Evolutionary conservation across 2,113 vertebrate species (phyloP).

Genomic region (Phoxinus phoxinus): DNA sequence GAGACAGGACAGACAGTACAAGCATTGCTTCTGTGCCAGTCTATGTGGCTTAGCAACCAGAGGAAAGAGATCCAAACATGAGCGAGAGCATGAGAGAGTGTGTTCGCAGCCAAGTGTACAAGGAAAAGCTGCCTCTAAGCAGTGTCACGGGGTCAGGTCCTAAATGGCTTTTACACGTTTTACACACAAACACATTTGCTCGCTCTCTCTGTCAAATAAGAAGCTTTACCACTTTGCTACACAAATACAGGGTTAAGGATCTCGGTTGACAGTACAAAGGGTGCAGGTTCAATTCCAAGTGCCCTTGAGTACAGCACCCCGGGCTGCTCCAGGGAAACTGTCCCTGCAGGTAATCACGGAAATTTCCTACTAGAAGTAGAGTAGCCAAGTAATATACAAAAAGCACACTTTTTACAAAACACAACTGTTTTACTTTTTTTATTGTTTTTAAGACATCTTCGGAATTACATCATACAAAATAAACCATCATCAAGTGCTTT

Average conservation of each 20-base stretch:
- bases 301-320: constrained; percentile 68
- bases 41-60: not conserved
- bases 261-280: not conserved
- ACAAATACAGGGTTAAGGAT: constrained; percentile 29
- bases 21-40: not conserved
- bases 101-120: not conserved
- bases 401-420: not conserved
- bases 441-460: not conserved
- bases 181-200: constrained; percentile 21
- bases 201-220: not conserved
- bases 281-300: constrained; percentile 56
- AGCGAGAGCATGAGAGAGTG: not conserved
- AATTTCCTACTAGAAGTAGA: not conserved
- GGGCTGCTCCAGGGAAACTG: not conserved
- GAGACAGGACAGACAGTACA: not conserved
- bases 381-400: not conserved
- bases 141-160: constrained; percentile 19
- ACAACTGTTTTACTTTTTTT: not conserved
- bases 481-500: not conserved
- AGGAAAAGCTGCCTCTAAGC: constrained; percentile 16
- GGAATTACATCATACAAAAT: not conserved
- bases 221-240: constrained; percentile 18
- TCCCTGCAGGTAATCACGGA: not conserved
- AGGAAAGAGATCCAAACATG: not conserved
- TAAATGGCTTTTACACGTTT: constrained; percentile 27